These are phyloP conservation scores for Paraescarpia echinospica DNA, from an alignment of 1,140 invertebrate species.

Conservation along the genomic window DNA sequence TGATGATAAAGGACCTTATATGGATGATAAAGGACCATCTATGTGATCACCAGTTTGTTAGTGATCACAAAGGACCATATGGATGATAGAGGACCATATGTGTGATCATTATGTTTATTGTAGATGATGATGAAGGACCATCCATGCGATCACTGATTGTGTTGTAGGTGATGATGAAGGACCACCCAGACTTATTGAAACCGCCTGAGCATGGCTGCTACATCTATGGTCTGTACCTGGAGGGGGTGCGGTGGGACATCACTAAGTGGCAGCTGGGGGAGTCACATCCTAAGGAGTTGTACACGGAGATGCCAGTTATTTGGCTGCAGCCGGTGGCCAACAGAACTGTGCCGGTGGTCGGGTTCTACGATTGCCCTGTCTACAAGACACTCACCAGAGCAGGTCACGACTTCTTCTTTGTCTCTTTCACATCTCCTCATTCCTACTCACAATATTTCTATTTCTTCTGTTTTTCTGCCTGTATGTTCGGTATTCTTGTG, in stretches of 20 bases:
- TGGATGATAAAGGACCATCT: no score
- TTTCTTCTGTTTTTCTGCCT: neutral
- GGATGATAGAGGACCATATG: neutral
- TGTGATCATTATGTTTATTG: neutral
- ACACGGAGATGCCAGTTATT: slow-evolving; percentile 56
- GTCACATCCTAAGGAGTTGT: slow-evolving; percentile 57
- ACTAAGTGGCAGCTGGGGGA: slow-evolving; percentile 45
- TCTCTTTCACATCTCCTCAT: neutral
- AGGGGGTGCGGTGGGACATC: slow-evolving; percentile 58
- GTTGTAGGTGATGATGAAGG: slow-evolving; percentile 37
- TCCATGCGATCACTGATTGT: neutral
- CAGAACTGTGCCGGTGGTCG: slow-evolving; percentile 40
- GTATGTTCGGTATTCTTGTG: neutral
- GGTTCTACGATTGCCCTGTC: slow-evolving; percentile 58
- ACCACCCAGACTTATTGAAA: slow-evolving; percentile 40
- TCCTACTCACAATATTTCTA: neutral
- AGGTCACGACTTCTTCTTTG: slow-evolving; percentile 38
- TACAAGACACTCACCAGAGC: slow-evolving; percentile 60
- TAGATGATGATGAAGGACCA: slow-evolving; percentile 39
- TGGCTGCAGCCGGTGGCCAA: slow-evolving; percentile 56
- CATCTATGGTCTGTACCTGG: slow-evolving; percentile 57
- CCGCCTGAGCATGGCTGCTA: slow-evolving; percentile 57
- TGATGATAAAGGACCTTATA: no score
- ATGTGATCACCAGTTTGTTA: no score
- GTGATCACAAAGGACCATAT: no score